Evolutionary conservation across 1,140 invertebrate species (phyloP), one percentile per base, ranked within the genome.

Genomic region (Pogonomyrmex barbatus): DNA sequence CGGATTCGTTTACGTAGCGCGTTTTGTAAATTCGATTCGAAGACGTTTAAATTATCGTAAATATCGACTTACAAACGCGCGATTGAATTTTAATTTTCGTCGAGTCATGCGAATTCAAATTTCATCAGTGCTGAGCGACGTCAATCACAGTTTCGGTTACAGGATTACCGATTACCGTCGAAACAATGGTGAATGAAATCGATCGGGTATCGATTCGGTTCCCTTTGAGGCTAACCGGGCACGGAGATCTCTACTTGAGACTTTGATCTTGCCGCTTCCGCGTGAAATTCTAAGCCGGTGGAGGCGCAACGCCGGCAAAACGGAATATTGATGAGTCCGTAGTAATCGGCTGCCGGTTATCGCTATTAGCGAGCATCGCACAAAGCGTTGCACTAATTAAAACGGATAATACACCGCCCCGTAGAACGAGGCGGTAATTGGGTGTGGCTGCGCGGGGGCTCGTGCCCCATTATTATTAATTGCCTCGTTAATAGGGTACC

Each of bases 341-440:
- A 70, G 65, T 87, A 85, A 87, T 87, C 86, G 86, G 33, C 30
- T 36, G 65, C 39, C 82, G 63, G 82, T 50, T 85, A 85, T 85
- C 83, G 82, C 73, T 87, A 87, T 85, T 87, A 85, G 82, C 82
- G 86, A 85, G 42, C 56, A 85, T 56, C 62, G 58, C 62, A 87
- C 86, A 87, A 87, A 85, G 86, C 71, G 58, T 54, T 63, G 83
- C 58, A 45, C 45, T 85, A 87, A 85, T 85, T 85, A 85, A 85
- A 85, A 68, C 63, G 62, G 86, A 87, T 87, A 77, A 77, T 75
- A 83, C 79, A 83, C 10, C 79, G 68, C 42, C 30, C 70, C 45
- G 36, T 60, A 24, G 42, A 83, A 73, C 45, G 68, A 75, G 79
- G 10, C 79, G 79, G 79, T 82, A 82, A 82, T 82, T 82, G 79